phyloP scores from a whole-genome alignment of 1,140 invertebrate species.

The Bactericera cockerelli region DNA sequence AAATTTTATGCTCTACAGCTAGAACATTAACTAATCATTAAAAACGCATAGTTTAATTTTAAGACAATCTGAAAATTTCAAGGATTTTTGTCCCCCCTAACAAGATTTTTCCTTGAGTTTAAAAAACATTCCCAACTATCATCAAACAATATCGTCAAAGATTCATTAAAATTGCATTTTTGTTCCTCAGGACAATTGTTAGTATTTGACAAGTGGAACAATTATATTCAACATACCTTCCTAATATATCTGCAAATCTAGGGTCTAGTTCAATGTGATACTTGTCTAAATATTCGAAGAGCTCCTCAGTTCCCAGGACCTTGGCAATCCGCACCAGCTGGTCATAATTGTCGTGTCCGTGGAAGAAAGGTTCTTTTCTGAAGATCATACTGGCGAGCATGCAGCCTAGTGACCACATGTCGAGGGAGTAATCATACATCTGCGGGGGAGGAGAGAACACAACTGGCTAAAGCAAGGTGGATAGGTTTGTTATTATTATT shows the following conservation, averaged over 20 bases:
- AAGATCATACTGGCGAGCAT: constrained; percentile 99
- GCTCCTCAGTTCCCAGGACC: constrained; percentile 97
- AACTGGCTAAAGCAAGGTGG: constrained; percentile 4
- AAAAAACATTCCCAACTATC: too few relatives aligned
- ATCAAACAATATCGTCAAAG: too few relatives aligned
- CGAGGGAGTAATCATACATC: constrained; percentile 99
- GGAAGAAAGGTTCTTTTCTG: constrained; percentile 99
- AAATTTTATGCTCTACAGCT: too few relatives aligned
- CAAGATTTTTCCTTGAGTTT: too few relatives aligned
- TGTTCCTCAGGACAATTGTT: too few relatives aligned
- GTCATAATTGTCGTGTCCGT: constrained; percentile 99
- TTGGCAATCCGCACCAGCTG: constrained; percentile 99
- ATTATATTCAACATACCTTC: constrained; percentile 23
- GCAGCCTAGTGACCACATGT: constrained; percentile 99
- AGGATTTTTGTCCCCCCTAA: too few relatives aligned
- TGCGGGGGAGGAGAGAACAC: constrained; percentile 38
- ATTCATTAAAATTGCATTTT: too few relatives aligned
- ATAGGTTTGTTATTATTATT: too few relatives aligned
- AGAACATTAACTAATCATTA: too few relatives aligned
- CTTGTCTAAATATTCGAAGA: constrained; percentile 98
- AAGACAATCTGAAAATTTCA: too few relatives aligned
- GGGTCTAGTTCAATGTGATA: constrained; percentile 97
- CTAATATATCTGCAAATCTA: constrained; percentile 30
- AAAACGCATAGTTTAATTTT: too few relatives aligned
- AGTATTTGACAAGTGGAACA: too few relatives aligned